Conservation (phyloP, 2,888 invertebrate species). For the Synergus gifuensis region DNA sequence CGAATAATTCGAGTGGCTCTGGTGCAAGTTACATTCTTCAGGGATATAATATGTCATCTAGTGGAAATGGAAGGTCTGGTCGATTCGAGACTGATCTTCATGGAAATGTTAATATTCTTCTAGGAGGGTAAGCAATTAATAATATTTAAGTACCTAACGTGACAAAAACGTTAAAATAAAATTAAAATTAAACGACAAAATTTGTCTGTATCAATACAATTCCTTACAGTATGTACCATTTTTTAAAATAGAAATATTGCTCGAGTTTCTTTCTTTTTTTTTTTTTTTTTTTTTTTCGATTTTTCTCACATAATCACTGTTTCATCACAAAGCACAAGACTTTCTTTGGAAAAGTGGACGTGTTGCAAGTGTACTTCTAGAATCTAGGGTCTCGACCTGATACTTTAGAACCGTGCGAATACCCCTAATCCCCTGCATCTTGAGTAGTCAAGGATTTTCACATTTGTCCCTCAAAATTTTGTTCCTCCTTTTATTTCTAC, state of each 20-base stretch:
- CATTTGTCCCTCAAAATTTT: slow-evolving; percentile 28
- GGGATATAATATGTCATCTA: slow-evolving; percentile 61
- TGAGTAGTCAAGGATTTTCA: slow-evolving; percentile 37
- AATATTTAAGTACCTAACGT: too few relatives aligned
- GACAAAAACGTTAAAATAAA: too few relatives aligned
- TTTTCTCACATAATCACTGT: slow-evolving; percentile 26
- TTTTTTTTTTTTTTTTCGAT: background rate
- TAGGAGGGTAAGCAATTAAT: slow-evolving; percentile 84
- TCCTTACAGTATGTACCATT: background rate
- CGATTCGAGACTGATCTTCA: slow-evolving; percentile 77
- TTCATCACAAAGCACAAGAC: slow-evolving; percentile 20
- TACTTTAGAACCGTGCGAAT: slow-evolving; percentile 39
- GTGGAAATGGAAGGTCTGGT: slow-evolving; percentile 62
- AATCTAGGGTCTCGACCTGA: slow-evolving; percentile 41
- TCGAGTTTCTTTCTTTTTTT: background rate
- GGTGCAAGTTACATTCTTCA: slow-evolving; percentile 48
- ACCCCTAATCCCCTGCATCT: slow-evolving; percentile 32
- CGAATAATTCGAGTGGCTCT: slow-evolving; percentile 47
- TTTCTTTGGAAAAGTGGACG: slow-evolving; percentile 32
- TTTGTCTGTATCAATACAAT: too few relatives aligned
- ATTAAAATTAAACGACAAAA: too few relatives aligned
- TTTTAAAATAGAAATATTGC: background rate
- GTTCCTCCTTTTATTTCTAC: background rate
- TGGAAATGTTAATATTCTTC: slow-evolving; percentile 85
- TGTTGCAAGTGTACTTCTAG: slow-evolving; percentile 33